phyloP scores from a whole-genome alignment of 2,113 vertebrate genomes.

The Pterocles burchelli region DNA sequence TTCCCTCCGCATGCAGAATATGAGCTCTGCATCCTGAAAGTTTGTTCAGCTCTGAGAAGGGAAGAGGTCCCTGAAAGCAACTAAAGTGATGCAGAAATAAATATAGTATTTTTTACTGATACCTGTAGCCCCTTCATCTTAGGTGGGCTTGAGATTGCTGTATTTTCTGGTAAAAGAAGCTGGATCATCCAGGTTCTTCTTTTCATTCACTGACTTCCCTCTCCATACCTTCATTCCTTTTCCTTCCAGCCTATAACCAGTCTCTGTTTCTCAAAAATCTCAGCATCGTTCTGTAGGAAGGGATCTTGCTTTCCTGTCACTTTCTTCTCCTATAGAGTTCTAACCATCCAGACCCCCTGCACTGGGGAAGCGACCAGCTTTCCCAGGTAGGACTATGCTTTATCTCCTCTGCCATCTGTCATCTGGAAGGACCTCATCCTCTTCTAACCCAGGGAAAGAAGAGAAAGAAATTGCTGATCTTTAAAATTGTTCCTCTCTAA shows the following conservation, averaged over 20 bases:
- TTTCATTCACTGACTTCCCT: background rate
- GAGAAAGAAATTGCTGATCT: background rate
- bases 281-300: background rate
- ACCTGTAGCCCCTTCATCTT: background rate
- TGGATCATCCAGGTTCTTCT: background rate
- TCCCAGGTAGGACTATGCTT: background rate
- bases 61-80: background rate
- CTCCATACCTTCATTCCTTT: background rate
- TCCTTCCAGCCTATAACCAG: background rate
- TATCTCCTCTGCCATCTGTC: background rate
- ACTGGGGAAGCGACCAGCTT: background rate
- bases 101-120: background rate
- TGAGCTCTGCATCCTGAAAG: background rate
- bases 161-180: background rate
- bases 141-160: background rate
- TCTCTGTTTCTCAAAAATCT: background rate
- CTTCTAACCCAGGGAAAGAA: background rate
- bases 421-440: background rate
- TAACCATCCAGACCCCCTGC: background rate
- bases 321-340: background rate
- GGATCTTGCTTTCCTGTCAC: fast-evolving
- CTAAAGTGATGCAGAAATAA: background rate
- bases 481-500: background rate
- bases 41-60: background rate
- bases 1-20: background rate